These are phyloP conservation scores for Orientallactaga bullata DNA, from an alignment of 2,113 vertebrate genomes.

Conservation along the genomic window DNA sequence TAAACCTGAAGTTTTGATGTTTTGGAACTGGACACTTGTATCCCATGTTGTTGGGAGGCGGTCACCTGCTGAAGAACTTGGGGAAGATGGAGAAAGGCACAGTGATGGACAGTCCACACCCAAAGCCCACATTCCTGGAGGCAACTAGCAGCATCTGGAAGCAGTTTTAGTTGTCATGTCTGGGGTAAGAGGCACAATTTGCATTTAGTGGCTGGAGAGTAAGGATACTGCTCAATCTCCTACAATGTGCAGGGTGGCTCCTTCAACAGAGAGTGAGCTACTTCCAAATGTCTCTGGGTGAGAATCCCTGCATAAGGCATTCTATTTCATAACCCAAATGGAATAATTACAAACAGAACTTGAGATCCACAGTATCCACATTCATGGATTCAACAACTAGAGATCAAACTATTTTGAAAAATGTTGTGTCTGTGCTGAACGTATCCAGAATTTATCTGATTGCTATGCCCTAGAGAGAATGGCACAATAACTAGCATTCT, in stretches of 20 bases:
- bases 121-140: neutral
- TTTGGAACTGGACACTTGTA: neutral
- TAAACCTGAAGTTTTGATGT: neutral
- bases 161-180: neutral
- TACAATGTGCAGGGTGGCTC: fast-evolving
- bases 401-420: no score
- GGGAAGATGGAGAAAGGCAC: neutral
- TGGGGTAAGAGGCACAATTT: neutral
- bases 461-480: fast-evolving
- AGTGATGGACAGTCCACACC: neutral
- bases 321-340: neutral
- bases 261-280: neutral
- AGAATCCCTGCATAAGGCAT: neutral
- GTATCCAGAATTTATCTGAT: neutral
- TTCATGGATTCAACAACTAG: neutral
- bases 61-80: neutral
- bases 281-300: fast-evolving
- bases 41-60: neutral
- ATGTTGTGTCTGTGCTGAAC: neutral
- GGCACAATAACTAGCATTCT: fast-evolving
- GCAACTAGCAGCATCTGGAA: neutral
- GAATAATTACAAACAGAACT: fast-evolving
- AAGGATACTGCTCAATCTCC: neutral
- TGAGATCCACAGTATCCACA: neutral
- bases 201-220: fast-evolving